Evolutionary conservation across 2,113 vertebrate genomes (phyloP).

Genomic region (Ahaetulla prasina): DNA sequence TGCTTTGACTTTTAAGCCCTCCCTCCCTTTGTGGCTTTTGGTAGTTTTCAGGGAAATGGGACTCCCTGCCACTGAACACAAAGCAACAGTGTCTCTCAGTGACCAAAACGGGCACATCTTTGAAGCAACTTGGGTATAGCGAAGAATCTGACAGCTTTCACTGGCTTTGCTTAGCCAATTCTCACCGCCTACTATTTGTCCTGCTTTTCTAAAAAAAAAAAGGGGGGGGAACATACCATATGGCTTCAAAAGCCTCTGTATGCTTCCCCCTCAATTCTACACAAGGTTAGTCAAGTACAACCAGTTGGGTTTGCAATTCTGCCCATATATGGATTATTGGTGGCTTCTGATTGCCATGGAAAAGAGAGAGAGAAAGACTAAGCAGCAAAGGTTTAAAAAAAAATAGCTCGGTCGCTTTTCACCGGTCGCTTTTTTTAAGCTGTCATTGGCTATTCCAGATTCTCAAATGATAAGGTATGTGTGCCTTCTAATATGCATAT

Average conservation of each 20-base stretch:
- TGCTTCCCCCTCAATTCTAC: background rate
- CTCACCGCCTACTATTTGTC: background rate
- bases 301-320: background rate
- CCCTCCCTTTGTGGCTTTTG: background rate
- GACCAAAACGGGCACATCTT: background rate
- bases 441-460: background rate
- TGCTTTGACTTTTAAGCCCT: background rate
- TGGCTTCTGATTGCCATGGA: background rate
- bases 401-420: background rate
- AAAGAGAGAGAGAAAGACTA: no score
- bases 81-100: slow-evolving; percentile 45
- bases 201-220: background rate
- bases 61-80: background rate
- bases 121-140: background rate
- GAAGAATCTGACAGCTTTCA: background rate
- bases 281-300: background rate
- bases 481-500: background rate
- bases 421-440: background rate
- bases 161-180: background rate
- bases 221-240: background rate
- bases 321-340: background rate
- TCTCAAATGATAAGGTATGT: background rate
- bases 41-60: background rate
- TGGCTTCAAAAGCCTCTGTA: background rate
- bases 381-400: background rate